A percentile compares a stretch with the other conserved stretches of the same genome.
These are phyloP conservation scores for Fringilla coelebs DNA, from an alignment of 2,797 vertebrate species.

Conservation along the genomic window DNA sequence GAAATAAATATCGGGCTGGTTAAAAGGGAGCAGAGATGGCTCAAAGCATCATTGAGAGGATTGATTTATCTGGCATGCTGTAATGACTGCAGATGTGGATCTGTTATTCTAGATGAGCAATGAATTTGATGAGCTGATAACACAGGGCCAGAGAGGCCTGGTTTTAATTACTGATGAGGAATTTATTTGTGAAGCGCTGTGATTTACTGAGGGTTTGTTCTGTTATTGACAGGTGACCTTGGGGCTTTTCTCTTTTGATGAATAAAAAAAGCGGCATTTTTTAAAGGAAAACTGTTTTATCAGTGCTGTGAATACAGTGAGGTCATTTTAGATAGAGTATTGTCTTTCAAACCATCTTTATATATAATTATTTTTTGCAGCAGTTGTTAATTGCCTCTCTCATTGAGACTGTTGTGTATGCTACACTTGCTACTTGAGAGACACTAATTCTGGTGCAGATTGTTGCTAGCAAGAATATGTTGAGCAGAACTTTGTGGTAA, in stretches of 20 bases:
- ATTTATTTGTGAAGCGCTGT: conserved; percentile 82
- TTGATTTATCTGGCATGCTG: conserved; percentile 83
- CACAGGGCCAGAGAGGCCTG: conserved; percentile 79
- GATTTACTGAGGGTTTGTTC: conserved; percentile 81
- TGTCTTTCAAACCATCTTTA: conserved; percentile 42
- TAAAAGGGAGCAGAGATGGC: conserved; percentile 83
- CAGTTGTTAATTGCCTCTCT: conserved; percentile 53
- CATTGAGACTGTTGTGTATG: background rate
- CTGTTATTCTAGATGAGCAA: conserved; percentile 85
- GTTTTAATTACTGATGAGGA: conserved; percentile 87
- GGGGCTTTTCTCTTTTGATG: conserved; percentile 73
- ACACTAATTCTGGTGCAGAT: conserved; percentile 2
- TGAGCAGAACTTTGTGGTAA: background rate
- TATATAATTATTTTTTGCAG: conserved; percentile 42
- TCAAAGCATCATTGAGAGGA: conserved; percentile 81
- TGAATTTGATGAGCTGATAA: conserved; percentile 85
- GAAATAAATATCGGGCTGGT: conserved; percentile 85
- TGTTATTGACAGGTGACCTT: conserved; percentile 84
- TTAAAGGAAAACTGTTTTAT: conserved; percentile 67
- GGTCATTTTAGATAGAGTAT: conserved; percentile 65
- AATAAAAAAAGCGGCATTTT: conserved; percentile 52
- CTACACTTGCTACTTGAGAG: conserved; percentile 26
- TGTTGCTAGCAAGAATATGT: background rate
- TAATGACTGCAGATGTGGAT: conserved; percentile 86
- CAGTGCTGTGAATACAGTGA: conserved; percentile 58